Conservation (phyloP, 1,140 invertebrate species). For the Trichonephila clavipes region DNA sequence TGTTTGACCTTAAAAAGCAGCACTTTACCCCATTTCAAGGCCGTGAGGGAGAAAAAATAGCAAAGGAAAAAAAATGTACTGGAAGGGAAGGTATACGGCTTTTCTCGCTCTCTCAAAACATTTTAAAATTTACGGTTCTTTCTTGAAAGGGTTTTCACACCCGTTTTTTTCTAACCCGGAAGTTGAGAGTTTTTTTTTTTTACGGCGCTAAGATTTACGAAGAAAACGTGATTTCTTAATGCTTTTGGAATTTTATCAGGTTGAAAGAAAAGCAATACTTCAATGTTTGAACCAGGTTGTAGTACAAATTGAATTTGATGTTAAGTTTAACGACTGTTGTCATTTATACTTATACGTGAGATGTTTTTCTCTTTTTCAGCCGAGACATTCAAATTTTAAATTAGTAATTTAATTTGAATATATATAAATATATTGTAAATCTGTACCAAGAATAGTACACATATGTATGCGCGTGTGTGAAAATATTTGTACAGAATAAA, state of each 20-base stretch:
- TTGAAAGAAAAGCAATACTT: not conserved
- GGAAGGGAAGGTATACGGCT: not conserved
- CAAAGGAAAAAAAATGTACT: not conserved
- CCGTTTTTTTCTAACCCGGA: slow-evolving; percentile 1
- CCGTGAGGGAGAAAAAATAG: slow-evolving; percentile 2
- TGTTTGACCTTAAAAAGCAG: slow-evolving; percentile 60
- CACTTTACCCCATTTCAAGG: slow-evolving; percentile 37
- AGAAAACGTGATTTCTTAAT: not conserved
- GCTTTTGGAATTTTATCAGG: not conserved
- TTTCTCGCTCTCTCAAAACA: not conserved
- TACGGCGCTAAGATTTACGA: not conserved
- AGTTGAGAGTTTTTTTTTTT: not conserved
- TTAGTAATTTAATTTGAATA: no score
- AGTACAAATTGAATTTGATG: not conserved
- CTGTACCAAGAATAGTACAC: no score
- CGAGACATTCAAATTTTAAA: no score
- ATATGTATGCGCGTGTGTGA: no score
- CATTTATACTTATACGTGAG: not conserved
- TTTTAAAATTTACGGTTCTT: slow-evolving; percentile 20
- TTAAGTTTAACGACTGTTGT: not conserved
- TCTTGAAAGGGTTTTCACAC: not conserved
- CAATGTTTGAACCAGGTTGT: not conserved
- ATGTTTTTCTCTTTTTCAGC: no score
- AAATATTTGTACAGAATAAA: no score
- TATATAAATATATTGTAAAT: no score